These are phyloP conservation scores for Avahi laniger DNA, from an alignment of 2,797 vertebrate species.

Conservation along the genomic window DNA sequence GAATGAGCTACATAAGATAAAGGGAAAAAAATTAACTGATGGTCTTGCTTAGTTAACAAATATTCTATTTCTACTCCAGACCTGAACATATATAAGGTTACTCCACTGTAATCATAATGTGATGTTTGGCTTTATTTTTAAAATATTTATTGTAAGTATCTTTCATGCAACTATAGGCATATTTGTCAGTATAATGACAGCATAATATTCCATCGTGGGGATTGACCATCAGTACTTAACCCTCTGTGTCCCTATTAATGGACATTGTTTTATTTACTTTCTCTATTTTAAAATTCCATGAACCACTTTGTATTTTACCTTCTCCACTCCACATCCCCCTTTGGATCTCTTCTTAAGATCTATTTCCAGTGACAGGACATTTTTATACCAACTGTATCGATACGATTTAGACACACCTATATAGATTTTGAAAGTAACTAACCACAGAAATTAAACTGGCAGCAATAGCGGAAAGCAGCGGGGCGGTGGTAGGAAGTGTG, in stretches of 20 bases:
- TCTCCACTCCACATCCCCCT: background rate
- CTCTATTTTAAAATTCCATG: background rate
- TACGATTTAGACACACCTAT: background rate
- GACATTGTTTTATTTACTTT: background rate
- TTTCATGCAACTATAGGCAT: background rate
- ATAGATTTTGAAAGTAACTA: background rate
- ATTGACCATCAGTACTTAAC: background rate
- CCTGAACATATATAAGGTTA: background rate
- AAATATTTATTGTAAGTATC: background rate
- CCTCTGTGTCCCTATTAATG: background rate
- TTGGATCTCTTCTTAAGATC: background rate
- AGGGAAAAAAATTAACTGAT: background rate
- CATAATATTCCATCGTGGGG: background rate
- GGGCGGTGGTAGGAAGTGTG: background rate
- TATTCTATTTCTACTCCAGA: background rate
- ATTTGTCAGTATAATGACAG: background rate
- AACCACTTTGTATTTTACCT: background rate
- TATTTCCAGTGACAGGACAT: background rate
- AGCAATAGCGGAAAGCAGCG: background rate
- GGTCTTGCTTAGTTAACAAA: background rate
- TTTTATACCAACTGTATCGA: background rate
- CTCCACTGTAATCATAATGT: background rate
- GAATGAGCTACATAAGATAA: background rate
- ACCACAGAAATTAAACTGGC: background rate
- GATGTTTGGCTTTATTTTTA: background rate